A percentile compares a stretch with the other conserved stretches of the same genome.
Conservation (phyloP, 2,888 invertebrate genomes). For the Tortrix viridana region DNA sequence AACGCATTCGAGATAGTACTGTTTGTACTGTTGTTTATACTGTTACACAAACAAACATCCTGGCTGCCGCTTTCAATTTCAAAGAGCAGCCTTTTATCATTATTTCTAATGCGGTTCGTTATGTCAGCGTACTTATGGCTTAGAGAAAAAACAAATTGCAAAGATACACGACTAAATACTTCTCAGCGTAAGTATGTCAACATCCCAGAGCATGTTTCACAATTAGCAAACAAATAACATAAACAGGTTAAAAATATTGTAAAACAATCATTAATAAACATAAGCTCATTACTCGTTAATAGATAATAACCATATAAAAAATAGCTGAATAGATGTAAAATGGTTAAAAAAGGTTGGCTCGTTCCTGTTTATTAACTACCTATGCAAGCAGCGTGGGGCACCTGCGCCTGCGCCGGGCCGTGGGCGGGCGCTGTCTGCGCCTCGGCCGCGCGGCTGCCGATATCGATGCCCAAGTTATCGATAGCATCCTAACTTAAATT, state of each 20-base stretch:
- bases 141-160: no score
- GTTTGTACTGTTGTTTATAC: no score
- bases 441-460: constrained; percentile 8
- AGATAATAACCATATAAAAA: constrained; percentile 3
- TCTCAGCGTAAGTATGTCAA: no score
- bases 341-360: constrained; percentile 3
- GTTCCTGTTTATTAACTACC: not conserved
- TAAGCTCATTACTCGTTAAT: not conserved
- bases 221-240: no score
- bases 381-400: constrained; percentile 40
- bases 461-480: constrained; percentile 34
- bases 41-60: no score
- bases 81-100: no score
- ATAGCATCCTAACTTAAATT: not conserved
- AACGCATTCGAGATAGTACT: no score
- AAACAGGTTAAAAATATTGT: not conserved
- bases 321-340: constrained; percentile 12
- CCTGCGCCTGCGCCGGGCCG: constrained; percentile 63
- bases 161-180: no score
- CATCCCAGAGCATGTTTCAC: no score
- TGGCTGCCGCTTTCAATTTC: no score
- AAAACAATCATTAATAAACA: constrained; percentile 4
- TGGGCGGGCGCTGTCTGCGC: constrained; percentile 65
- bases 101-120: no score
- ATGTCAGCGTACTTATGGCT: no score